Evolutionary conservation across 2,113 vertebrate species (phyloP), one percentile per base, ranked within the genome.

Genomic region (Lampris incognitus): DNA sequence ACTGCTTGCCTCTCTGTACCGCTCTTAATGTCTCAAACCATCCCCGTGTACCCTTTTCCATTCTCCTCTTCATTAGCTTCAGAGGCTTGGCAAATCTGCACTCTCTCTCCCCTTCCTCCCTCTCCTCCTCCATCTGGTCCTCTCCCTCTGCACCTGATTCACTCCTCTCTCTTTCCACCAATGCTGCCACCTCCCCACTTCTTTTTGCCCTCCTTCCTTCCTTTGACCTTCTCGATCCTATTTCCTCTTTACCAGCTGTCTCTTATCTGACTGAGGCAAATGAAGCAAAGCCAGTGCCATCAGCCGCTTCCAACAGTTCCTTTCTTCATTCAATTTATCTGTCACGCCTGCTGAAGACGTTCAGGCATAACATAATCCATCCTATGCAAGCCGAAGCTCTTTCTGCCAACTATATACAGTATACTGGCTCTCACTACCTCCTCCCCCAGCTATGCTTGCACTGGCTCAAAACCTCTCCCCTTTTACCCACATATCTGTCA

Each of bases 41-140:
- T 91, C 81, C 85, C 78, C 88, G 83, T 82, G 72, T 87, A 86
- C 89, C 88, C 85, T 79, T 81, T 78, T 82, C 64, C 78, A 78
- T 90, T 88, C 61, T 60, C 77, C 83, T 85, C 69, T 70, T 77
- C 42, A 71, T 69, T 5, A 81, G 77, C 55, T 69, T 68, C 82
- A 24, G 24, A 24, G 24, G 24, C 69, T 79, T 86, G 86, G 81
- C 86, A 82, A n/a, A 50, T 51, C 72, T 84, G 38, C 51, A 24
- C 7, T 42, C 40, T 69, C 9, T 69, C 52, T 56, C 66, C 40
- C 55, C 13, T 11, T 13, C 51, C 51, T 69, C 49, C 77, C 69
- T 4, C 63, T 66, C 60, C 69, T 62, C 48, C 76, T 88, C 88
- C 87, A 91, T 89, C 78, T 91, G 85, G 44, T 81, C 81, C 74